Evolutionary conservation across 2,888 invertebrate genomes (phyloP).

Genomic region (Pterostichus madidus): DNA sequence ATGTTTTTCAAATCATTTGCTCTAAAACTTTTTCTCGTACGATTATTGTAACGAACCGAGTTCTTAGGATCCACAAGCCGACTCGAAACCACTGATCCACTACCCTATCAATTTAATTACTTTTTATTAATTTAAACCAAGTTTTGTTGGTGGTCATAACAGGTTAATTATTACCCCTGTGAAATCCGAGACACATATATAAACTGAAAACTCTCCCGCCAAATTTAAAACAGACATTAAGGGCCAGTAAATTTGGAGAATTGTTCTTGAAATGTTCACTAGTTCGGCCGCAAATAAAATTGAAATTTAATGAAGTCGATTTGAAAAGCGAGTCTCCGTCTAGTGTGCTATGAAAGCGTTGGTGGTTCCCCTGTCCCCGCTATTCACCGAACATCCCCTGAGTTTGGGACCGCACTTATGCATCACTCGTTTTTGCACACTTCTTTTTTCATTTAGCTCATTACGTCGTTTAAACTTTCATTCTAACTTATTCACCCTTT

Average conservation of each 20-base stretch:
- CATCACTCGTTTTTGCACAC: conserved; percentile 46
- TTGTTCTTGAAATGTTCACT: conserved; percentile 51
- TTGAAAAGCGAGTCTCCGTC: conserved; percentile 58
- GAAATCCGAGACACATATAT: neutral
- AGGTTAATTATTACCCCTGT: neutral
- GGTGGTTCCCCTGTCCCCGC: neutral
- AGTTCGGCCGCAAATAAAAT: conserved; percentile 60
- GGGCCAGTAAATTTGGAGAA: conserved; percentile 32
- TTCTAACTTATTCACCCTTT: conserved; percentile 48
- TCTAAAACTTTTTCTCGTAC: too few relatives aligned
- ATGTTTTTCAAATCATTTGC: too few relatives aligned
- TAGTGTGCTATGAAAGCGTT: conserved; percentile 24
- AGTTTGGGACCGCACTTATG: conserved; percentile 30
- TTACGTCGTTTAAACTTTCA: conserved; percentile 53
- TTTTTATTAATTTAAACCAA: too few relatives aligned
- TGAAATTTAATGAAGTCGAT: conserved; percentile 63
- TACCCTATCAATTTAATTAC: too few relatives aligned
- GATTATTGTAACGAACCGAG: too few relatives aligned
- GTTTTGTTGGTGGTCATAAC: too few relatives aligned
- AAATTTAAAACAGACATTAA: conserved; percentile 34
- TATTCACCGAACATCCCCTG: neutral
- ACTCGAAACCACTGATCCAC: too few relatives aligned
- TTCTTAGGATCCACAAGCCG: too few relatives aligned
- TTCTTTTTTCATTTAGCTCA: conserved; percentile 53
- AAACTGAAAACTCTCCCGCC: neutral